Conservation (phyloP, 2,113 vertebrate genomes). For the Spermophilus dauricus region DNA sequence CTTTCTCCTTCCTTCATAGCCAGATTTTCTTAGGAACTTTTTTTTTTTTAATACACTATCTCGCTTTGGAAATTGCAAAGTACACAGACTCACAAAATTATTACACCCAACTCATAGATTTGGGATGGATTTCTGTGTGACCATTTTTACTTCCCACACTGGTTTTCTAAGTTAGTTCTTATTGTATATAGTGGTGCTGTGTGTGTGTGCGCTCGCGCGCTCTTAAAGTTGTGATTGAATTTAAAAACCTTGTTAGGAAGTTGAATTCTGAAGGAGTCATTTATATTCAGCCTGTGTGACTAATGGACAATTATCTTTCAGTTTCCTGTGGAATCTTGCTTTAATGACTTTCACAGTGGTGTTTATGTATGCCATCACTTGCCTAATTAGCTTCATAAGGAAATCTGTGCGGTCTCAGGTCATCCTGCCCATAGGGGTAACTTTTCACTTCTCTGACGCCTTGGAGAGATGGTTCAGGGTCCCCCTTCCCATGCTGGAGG, state of each 20-base stretch:
- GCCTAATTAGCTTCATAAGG: slow-evolving; percentile 51
- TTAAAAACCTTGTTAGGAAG: slow-evolving; percentile 59
- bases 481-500: too few species aligned
- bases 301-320: slow-evolving; percentile 62
- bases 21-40: not conserved
- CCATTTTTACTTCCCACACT: not conserved
- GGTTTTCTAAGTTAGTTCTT: not conserved
- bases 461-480: not conserved
- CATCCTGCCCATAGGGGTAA: not conserved
- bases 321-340: slow-evolving; percentile 52
- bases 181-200: not conserved
- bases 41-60: not conserved
- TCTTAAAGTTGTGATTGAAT: not conserved
- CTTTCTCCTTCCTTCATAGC: not conserved
- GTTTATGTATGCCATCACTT: not conserved
- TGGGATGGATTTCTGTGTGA: not conserved
- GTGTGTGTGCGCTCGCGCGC: not conserved
- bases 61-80: not conserved
- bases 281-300: slow-evolving; percentile 63
- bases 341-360: slow-evolving; percentile 27
- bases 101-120: not conserved
- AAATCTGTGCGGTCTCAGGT: not conserved
- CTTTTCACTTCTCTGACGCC: not conserved
- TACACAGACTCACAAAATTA: not conserved
- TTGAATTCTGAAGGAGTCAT: not conserved